Evolutionary conservation across 1,140 invertebrate species (phyloP).

Genomic region (Cecropterus lyciades): DNA sequence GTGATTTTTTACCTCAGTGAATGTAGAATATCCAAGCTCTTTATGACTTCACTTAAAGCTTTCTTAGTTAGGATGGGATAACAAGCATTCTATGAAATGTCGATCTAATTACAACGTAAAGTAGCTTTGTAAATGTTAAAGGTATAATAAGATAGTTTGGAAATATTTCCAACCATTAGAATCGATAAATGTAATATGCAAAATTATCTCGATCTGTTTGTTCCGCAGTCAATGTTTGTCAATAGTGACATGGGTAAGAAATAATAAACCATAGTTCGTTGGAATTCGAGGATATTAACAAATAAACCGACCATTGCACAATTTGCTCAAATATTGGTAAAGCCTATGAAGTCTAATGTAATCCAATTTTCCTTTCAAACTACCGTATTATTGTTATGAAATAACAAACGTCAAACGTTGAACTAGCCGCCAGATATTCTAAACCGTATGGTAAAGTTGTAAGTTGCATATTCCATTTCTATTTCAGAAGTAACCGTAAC

Average conservation of each 20-base stretch:
- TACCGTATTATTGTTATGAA: conserved; percentile 40
- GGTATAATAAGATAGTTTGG: too few relatives aligned
- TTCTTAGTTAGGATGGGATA: too few relatives aligned
- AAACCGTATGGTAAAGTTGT: conserved; percentile 15
- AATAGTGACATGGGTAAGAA: conserved; percentile 17
- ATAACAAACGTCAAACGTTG: conserved; percentile 37
- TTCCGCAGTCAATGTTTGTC: neutral
- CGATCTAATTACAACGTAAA: too few relatives aligned
- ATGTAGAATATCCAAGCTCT: too few relatives aligned
- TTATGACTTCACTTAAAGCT: too few relatives aligned
- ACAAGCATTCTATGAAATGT: too few relatives aligned
- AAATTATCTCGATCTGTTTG: neutral
- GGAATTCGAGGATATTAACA: conserved; percentile 25
- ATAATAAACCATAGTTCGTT: conserved; percentile 10
- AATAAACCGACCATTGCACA: conserved; percentile 12
- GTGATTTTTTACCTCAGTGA: too few relatives aligned
- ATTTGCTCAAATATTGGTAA: conserved; percentile 30
- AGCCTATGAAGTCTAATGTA: conserved; percentile 28
- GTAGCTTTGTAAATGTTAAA: too few relatives aligned
- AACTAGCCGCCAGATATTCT: neutral
- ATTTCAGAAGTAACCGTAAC: conserved; percentile 15
- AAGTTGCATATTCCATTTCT: conserved; percentile 22
- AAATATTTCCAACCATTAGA: too few relatives aligned
- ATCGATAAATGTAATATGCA: too few relatives aligned
- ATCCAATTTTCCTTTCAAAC: conserved; percentile 31